Percentiles rank a stretch among this genome's conserved stretches.
Conservation (phyloP, 2,888 invertebrate genomes). For the Latrodectus elegans region DNA sequence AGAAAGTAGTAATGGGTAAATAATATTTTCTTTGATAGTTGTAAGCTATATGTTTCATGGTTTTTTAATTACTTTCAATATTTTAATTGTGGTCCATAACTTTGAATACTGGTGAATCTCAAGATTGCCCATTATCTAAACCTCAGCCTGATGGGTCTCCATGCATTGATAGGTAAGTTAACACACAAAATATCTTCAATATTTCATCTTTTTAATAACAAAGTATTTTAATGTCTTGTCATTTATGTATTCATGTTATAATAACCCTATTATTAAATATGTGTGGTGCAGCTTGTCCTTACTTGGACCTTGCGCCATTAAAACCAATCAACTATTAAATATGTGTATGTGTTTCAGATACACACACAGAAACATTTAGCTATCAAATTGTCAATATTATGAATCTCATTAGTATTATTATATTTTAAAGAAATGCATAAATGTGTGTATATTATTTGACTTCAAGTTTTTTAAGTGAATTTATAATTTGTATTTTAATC, state of each 20-base stretch:
- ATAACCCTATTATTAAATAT: not conserved
- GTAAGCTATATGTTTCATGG: no score
- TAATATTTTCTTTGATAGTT: no score
- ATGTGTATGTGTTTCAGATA: not conserved
- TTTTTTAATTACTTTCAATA: not conserved
- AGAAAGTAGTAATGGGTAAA: no score
- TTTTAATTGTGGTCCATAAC: constrained; percentile 18
- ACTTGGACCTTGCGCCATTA: no score
- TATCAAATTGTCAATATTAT: not conserved
- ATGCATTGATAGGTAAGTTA: constrained; percentile 83
- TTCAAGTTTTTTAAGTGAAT: no score
- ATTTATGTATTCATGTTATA: not conserved
- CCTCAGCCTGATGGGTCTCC: constrained; percentile 89
- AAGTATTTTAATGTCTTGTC: not conserved
- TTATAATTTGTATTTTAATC: no score
- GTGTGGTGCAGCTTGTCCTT: no score
- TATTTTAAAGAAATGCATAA: no score
- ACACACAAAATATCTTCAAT: not conserved
- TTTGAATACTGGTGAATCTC: constrained; percentile 82
- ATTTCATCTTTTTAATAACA: no score
- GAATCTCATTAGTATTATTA: no score
- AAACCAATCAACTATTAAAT: no score
- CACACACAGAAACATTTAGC: not conserved
- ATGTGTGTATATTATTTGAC: no score
- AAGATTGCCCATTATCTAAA: constrained; percentile 89